Evolutionary conservation across 2,113 vertebrate species (phyloP), one percentile per base, ranked within the genome.

Genomic region (Crocuta crocuta): DNA sequence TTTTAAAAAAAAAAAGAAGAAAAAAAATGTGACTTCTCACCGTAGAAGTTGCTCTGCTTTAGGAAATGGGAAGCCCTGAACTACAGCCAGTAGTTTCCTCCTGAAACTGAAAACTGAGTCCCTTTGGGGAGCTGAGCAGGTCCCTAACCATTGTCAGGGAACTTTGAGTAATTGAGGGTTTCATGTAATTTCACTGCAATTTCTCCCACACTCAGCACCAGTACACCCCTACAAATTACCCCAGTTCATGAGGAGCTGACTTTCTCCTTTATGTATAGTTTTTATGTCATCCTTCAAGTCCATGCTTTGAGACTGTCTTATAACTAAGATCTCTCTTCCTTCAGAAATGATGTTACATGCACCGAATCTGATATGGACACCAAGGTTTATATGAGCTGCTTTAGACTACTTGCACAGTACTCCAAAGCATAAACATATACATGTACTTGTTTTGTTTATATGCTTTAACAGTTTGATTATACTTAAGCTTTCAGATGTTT

Each of bases 401-500:
- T 92, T 73, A 96, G 9, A 53, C 48, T 28, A 80, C 63, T 82
- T 91, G n/a, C 63, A 87, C 28, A 68, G 6, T 81, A 39, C 33
- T 92, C 66, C 78, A 33, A 61, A 73, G 45, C 86, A 55, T 85
- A 74, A 84, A 43, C 24, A 15, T 23, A 84, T 82, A 31, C 12
- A 7, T 86, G 33, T 23, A 63, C 8, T 39, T 53, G 23, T 81
- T 55, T 39, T 53, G 23, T 81, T 55, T 53, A 66, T 45, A 21
- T 83, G 31, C 43, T 50, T 63, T 48, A 70, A 26, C 71, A 55
- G 2, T 80, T 91, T 95, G 53, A 70, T 81, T 84, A 80, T 85
- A 70, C 33, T 94, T 80, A 86, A 95, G 82, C 50, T 94, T 82
- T 66, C 16, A 85, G 28, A 55, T 84, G 12, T 95, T 94, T 95